Base-by-base conservation (phyloP, 64 coral and sea anemone species). In the Pocillopora verrucosa region DNA sequence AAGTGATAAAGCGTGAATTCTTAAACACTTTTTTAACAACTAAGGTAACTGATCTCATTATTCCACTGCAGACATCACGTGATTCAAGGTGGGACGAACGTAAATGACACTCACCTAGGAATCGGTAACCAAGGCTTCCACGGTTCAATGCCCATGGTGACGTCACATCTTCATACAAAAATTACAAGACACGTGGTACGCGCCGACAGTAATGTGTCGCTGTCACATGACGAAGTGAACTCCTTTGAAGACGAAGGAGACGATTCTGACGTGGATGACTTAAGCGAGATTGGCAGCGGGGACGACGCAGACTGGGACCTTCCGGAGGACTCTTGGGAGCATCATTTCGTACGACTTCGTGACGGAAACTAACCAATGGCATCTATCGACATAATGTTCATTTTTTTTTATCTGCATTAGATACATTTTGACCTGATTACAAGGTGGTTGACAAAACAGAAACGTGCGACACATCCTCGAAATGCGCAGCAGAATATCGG, bases 201-300 rank as follows among this genome's bases (percentile, higher is more conserved):
- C 38, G 82, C 82, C 13, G 82, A 85, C 38, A 85, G 82, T n/a
- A 67, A 85, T 15, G 63, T 65, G n/a, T 72, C 82, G 37, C 38
- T 78, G 86, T 76, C 90, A 72, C 73, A 58, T 87, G 90, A 92
- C 60, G 90, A 92, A 24, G 61, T 87, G 4, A 76, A 37, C 30
- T 84, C 65, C 5, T 92, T 79, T 62, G 59, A 45, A 63, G 75
- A 92, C 24, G 90, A 92, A 60, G 90, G 90, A 74, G 0, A 34
- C 25, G 90, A 87, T 63, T 87, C 74, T 60, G 90, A 92, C 70
- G 60, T 79, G 1, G 90, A 92, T 80, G 83, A 92, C 73, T 38
- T 92, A 4, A 87, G 84, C 65, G 11, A 79, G 56, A 26, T 82
- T 12, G 82, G 25, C 0, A 58, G 82, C 16, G 90, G 84, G 14